Evolutionary conservation across 2,888 invertebrate species (phyloP).

Genomic region (Phengaris arion): DNA sequence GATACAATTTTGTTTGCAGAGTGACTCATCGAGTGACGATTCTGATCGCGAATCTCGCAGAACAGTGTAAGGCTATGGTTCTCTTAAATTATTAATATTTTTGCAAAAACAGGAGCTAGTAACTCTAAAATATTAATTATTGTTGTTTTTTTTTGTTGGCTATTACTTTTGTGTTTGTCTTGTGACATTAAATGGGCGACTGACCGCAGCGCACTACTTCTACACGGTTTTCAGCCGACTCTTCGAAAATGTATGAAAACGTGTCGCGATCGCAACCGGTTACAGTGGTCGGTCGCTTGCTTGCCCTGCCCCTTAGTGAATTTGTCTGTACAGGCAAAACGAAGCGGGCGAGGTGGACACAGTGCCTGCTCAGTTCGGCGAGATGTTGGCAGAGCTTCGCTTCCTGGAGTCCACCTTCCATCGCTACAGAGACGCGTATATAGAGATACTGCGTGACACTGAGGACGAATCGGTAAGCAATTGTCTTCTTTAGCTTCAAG

Average conservation of each 20-base stretch:
- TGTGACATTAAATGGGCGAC: too few species aligned
- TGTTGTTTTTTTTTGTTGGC: too few species aligned
- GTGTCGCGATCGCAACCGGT: too few species aligned
- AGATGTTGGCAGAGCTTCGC: background rate
- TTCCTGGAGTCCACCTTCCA: background rate
- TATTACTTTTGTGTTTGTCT: too few species aligned
- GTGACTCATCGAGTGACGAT: background rate
- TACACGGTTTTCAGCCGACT: too few species aligned
- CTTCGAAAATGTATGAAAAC: too few species aligned
- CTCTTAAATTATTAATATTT: background rate
- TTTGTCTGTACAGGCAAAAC: slow-evolving; percentile 5
- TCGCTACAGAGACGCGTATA: slow-evolving; percentile 20
- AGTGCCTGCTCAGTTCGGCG: background rate
- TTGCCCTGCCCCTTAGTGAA: too few species aligned
- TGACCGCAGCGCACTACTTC: too few species aligned
- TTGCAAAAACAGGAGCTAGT: background rate
- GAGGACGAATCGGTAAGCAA: slow-evolving; percentile 11
- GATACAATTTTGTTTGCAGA: background rate
- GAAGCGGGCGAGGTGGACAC: slow-evolving; percentile 21
- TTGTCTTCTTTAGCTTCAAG: background rate
- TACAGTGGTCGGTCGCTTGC: too few species aligned
- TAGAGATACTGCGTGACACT: background rate
- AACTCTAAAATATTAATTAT: background rate
- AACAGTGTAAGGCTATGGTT: slow-evolving; percentile 2
- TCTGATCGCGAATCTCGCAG: background rate